These are phyloP conservation scores for Tetragonula carbonaria DNA, from an alignment of 2,888 invertebrate species.

Conservation along the genomic window DNA sequence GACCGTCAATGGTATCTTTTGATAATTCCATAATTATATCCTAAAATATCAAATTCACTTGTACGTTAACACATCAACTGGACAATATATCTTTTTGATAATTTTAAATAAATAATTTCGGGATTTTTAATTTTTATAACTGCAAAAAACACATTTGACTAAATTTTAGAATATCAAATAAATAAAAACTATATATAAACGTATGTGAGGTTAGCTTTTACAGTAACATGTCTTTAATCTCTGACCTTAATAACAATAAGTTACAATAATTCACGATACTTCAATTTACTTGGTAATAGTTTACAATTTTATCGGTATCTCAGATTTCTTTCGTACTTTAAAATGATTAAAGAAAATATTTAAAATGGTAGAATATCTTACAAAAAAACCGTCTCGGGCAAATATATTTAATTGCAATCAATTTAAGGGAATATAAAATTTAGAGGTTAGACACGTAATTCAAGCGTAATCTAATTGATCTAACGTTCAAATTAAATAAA, in stretches of 20 bases:
- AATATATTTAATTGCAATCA: too few relatives aligned
- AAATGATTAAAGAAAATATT: too few relatives aligned
- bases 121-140: not conserved
- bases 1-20: slow-evolving; percentile 66
- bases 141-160: not conserved
- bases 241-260: not conserved
- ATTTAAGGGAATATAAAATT: too few relatives aligned
- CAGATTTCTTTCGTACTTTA: too few relatives aligned
- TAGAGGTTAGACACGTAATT: too few relatives aligned
- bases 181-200: not conserved
- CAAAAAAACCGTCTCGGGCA: too few relatives aligned
- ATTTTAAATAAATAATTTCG: not conserved
- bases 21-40: slow-evolving; percentile 74
- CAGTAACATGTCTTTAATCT: not conserved
- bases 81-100: not conserved
- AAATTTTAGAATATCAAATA: not conserved
- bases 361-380: too few relatives aligned
- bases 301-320: too few relatives aligned
- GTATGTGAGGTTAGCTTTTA: slow-evolving; percentile 31
- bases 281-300: not conserved
- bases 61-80: not conserved
- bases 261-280: not conserved
- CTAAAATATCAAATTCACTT: not conserved
- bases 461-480: too few relatives aligned
- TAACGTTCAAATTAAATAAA: too few relatives aligned